Evolutionary conservation across 2,797 vertebrate species (phyloP).

Genomic region (Vultur gryphus): DNA sequence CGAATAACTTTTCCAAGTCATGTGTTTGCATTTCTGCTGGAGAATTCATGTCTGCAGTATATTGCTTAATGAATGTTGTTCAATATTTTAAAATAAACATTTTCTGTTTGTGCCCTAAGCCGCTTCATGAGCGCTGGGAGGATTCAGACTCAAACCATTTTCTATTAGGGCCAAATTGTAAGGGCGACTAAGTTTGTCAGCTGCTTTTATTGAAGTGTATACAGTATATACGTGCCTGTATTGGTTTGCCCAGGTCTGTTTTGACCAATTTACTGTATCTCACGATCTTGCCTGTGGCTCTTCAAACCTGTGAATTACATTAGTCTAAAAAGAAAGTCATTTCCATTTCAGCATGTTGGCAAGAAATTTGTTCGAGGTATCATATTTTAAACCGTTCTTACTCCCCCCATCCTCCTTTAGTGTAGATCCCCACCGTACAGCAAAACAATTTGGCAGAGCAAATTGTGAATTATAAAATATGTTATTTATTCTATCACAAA

Average conservation of each 20-base stretch:
- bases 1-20: conserved; percentile 53
- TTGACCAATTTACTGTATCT: conserved; percentile 62
- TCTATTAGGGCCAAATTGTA: conserved; percentile 28
- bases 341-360: conserved; percentile 55
- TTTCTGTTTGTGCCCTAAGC: conserved; percentile 43
- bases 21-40: neutral
- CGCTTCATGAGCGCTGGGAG: neutral
- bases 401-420: neutral
- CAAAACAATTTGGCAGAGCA: conserved; percentile 38
- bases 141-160: neutral
- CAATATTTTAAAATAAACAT: conserved; percentile 45
- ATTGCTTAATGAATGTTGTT: conserved; percentile 18
- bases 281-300: conserved; percentile 48
- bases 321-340: conserved; percentile 63
- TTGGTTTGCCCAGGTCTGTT: conserved; percentile 58
- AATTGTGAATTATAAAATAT: conserved; percentile 56
- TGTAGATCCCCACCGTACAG: neutral
- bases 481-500: conserved; percentile 60
- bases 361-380: conserved; percentile 48
- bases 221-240: neutral
- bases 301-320: conserved; percentile 61
- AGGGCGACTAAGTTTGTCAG: conserved; percentile 39
- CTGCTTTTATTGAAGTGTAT: conserved; percentile 11
- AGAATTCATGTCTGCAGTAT: conserved; percentile 6
- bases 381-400: conserved; percentile 24